These are phyloP conservation scores for Campaea margaritaria DNA, from an alignment of 2,888 invertebrate species.

Conservation along the genomic window DNA sequence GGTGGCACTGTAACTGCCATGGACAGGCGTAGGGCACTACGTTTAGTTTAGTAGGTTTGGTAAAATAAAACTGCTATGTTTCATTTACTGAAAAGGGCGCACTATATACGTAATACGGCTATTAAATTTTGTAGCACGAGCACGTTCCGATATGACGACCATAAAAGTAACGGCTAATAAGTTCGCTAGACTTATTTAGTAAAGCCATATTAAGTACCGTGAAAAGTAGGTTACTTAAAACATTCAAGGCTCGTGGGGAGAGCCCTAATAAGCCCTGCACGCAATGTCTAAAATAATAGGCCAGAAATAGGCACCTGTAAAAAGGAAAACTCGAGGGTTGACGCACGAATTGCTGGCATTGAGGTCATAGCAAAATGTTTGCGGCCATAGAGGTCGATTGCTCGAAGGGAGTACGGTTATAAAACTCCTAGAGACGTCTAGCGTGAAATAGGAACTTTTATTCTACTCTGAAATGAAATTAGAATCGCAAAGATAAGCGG, in stretches of 20 bases:
- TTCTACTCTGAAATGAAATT: slow-evolving; percentile 2
- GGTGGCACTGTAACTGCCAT: too few species aligned
- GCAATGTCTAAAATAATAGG: slow-evolving; percentile 41
- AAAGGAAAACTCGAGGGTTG: slow-evolving; percentile 44
- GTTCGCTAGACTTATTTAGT: slow-evolving; percentile 23
- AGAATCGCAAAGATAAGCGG: background rate
- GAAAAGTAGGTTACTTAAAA: slow-evolving; percentile 29
- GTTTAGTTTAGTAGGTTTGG: too few species aligned
- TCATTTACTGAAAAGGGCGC: too few species aligned
- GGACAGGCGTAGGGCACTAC: too few species aligned
- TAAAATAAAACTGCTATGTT: too few species aligned
- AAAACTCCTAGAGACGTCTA: slow-evolving; percentile 12
- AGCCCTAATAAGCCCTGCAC: slow-evolving; percentile 29
- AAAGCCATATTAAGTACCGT: slow-evolving; percentile 29
- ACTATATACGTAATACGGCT: too few species aligned
- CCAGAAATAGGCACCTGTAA: slow-evolving; percentile 41
- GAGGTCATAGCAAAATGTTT: slow-evolving; percentile 42
- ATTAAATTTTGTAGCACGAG: too few species aligned
- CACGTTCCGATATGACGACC: background rate
- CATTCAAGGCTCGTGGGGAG: slow-evolving; percentile 19
- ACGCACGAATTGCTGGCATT: slow-evolving; percentile 54
- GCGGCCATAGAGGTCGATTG: slow-evolving; percentile 1
- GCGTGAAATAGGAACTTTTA: slow-evolving; percentile 2
- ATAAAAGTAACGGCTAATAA: slow-evolving; percentile 24
- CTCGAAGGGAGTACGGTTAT: slow-evolving; percentile 9